phyloP scores from a whole-genome alignment of 1,140 invertebrate genomes.

The Lethrus apterus region DNA sequence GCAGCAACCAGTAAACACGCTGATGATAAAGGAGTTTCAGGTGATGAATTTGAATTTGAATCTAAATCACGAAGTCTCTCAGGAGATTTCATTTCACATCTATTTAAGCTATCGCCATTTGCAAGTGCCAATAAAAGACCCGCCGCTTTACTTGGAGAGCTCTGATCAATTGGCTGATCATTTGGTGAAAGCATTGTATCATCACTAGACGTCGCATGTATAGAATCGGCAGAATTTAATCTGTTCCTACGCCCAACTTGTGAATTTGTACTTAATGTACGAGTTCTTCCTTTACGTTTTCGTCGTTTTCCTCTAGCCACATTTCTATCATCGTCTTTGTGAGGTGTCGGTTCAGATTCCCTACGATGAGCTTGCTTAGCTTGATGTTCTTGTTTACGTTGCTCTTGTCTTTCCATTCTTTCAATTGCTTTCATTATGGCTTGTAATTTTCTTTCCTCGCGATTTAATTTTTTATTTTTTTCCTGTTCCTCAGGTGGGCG shows the following conservation, averaged over 20 bases:
- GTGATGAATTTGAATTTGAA: conserved; percentile 45
- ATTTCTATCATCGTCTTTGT: conserved; percentile 43
- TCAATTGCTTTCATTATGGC: conserved; percentile 91
- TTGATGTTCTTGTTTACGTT: conserved; percentile 65
- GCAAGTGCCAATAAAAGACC: conserved; percentile 53
- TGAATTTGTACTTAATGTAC: conserved; percentile 51
- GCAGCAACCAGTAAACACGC: conserved; percentile 72
- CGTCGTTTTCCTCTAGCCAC: conserved; percentile 27
- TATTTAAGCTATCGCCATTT: conserved; percentile 38
- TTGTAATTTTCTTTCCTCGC: conserved; percentile 92
- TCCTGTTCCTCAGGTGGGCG: neutral
- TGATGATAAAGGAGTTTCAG: conserved; percentile 55
- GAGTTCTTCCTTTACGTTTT: conserved; percentile 55
- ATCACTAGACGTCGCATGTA: conserved; percentile 63
- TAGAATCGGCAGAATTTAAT: conserved; percentile 66
- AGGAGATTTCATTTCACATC: conserved; percentile 16
- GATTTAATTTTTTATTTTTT: conserved; percentile 50
- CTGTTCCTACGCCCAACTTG: conserved; percentile 48
- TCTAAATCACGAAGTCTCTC: conserved; percentile 39
- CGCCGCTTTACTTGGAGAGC: conserved; percentile 42
- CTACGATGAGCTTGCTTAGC: conserved; percentile 48
- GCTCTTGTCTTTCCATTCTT: conserved; percentile 69
- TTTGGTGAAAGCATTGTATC: conserved; percentile 49
- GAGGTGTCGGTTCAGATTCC: conserved; percentile 33
- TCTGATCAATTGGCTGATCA: conserved; percentile 23